phyloP scores from a whole-genome alignment of 2,797 vertebrate species.

The Balearica regulorum region DNA sequence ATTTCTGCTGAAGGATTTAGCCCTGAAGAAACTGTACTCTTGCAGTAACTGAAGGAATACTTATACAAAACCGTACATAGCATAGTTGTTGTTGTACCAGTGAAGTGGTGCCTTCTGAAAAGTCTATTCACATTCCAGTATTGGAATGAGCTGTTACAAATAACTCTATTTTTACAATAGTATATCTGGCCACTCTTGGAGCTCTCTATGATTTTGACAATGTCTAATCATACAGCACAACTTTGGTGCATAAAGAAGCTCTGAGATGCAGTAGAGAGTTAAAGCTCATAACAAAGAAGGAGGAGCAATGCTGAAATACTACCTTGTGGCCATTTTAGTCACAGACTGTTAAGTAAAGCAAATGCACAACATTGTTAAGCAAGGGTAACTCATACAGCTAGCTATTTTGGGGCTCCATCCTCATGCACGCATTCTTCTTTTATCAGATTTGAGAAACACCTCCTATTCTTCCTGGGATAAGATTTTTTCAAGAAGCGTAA shows the following conservation, averaged over 20 bases:
- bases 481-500: not conserved
- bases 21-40: not conserved
- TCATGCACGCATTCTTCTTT: not conserved
- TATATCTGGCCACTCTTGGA: not conserved
- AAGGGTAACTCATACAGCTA: not conserved
- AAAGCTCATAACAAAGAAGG: not conserved
- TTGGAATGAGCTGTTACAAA: not conserved
- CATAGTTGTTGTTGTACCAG: not conserved
- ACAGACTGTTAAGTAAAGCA: not conserved
- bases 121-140: not conserved
- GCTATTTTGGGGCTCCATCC: not conserved
- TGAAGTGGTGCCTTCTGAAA: not conserved
- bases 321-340: not conserved
- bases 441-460: not conserved
- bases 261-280: not conserved
- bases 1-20: constrained; percentile 4
- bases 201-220: not conserved
- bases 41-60: not conserved
- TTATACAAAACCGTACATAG: not conserved
- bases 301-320: not conserved
- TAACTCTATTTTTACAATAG: not conserved
- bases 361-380: not conserved
- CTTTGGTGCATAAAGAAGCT: not conserved
- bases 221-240: not conserved
- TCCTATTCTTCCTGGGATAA: not conserved